Evolutionary conservation across 2,113 vertebrate species (phyloP), one percentile per base, ranked within the genome.

Genomic region (Bujurquina vittata): DNA sequence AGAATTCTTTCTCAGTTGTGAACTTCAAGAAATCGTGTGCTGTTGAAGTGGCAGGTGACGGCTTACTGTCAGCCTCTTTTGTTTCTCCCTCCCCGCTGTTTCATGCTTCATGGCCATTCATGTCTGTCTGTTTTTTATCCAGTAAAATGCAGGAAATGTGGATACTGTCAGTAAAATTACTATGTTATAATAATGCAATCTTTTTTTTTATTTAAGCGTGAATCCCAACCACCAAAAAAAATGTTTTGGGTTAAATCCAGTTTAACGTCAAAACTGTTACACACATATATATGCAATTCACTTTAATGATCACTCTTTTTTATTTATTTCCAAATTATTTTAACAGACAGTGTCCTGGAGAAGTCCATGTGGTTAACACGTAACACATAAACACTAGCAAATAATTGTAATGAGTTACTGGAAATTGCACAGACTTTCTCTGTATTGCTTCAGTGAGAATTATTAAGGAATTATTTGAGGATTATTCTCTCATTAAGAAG

Each of bases 41-140:
- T 89, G 89, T 72, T 92, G 78, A 92, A 92, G 90, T 92, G 93
- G 83, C 89, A 85, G 80, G 82, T 87, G 52, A 84, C 80, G 83
- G 56, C 54, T 62, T 61, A 2, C 40, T 35, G 40, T 73, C 73
- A n/a, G 46, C 26, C 43, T 80, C 54, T 63, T 56, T 35, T 49
- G 43, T 85, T 79, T 75, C 63, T 31, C 75, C 75, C 75, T 75
- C 78, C 49, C n/a, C 52, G n/a, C 73, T 85, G 43, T 83, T 57
- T 67, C 31, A 55, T 90, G 85, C 84, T 69, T 81, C 43, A 23
- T n/a, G 26, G 84, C 83, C 83, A 23, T 75, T 58, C 79, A 76
- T 90, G 88, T 94, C 87, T 92, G 92, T 93, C 88, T 91, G 88
- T 79, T 91, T 52, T 87, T 15, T 65, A 56, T 88, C 60, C 63